phyloP scores from a whole-genome alignment of 2,888 invertebrate genomes.

The Harpalus rufipes region DNA sequence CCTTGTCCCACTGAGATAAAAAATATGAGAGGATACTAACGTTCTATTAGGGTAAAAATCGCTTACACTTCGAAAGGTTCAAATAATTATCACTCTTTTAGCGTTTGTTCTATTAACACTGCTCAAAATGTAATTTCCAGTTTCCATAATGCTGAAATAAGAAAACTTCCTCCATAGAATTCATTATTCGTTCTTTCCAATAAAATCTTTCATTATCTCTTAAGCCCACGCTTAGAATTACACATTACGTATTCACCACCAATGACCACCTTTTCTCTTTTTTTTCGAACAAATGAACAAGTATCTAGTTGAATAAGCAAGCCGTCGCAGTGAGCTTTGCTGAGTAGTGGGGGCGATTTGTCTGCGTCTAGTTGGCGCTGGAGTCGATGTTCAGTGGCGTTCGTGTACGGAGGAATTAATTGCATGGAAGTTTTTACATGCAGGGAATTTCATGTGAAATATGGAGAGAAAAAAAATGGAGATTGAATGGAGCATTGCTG shows the following conservation, averaged over 20 bases:
- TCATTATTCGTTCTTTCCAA: neutral
- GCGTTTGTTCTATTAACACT: too few species aligned
- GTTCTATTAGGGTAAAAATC: too few species aligned
- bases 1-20: too few species aligned
- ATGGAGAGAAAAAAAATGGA: conserved; percentile 12
- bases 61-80: too few species aligned
- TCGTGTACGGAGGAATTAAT: conserved; percentile 18
- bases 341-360: neutral
- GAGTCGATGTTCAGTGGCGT: conserved; percentile 33
- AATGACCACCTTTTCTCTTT: conserved; percentile 7
- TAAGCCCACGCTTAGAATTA: neutral
- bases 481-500: neutral
- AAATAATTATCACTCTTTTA: too few species aligned
- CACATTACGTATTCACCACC: conserved; percentile 30
- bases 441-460: neutral
- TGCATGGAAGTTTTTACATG: conserved; percentile 5
- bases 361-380: conserved; percentile 10
- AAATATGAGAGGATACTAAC: too few species aligned
- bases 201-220: neutral
- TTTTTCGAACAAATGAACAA: conserved; percentile 15
- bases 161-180: neutral
- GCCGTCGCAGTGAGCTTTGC: neutral
- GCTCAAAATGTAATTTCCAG: too few species aligned
- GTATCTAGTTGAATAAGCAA: neutral
- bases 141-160: neutral